These are phyloP conservation scores for Acropternis orthonyx DNA, from an alignment of 2,797 vertebrate genomes.

Conservation along the genomic window DNA sequence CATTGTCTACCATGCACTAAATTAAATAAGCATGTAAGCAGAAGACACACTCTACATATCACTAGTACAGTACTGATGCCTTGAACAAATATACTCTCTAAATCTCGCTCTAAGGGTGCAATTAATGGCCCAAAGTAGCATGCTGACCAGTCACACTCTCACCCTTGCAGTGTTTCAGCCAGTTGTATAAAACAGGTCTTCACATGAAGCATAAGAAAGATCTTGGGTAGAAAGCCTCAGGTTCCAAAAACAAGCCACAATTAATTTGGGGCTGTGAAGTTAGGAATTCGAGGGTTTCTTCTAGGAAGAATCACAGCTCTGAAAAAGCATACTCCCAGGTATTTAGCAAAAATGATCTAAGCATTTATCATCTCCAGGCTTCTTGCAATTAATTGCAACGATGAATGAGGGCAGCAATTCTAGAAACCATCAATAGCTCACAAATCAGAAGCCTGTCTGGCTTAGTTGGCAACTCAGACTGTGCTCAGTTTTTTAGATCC, in stretches of 20 bases:
- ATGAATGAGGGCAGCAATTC: background rate
- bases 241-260: background rate
- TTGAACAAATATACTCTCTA: background rate
- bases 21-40: background rate
- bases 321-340: background rate
- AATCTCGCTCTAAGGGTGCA: background rate
- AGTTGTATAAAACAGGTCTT: background rate
- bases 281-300: background rate
- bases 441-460: background rate
- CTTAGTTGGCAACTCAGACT: background rate
- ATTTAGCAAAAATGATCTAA: background rate
- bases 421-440: background rate
- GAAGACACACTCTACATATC: background rate
- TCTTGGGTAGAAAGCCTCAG: background rate
- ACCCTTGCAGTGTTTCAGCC: background rate
- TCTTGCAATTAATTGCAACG: background rate
- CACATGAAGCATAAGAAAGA: background rate
- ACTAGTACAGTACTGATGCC: background rate
- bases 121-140: background rate
- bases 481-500: background rate
- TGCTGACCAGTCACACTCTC: background rate
- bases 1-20: background rate
- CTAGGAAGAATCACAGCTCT: background rate
- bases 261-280: background rate
- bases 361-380: background rate